Evolutionary conservation across 2,888 invertebrate species (phyloP).

Genomic region (Sinohyriopsis cumingii): DNA sequence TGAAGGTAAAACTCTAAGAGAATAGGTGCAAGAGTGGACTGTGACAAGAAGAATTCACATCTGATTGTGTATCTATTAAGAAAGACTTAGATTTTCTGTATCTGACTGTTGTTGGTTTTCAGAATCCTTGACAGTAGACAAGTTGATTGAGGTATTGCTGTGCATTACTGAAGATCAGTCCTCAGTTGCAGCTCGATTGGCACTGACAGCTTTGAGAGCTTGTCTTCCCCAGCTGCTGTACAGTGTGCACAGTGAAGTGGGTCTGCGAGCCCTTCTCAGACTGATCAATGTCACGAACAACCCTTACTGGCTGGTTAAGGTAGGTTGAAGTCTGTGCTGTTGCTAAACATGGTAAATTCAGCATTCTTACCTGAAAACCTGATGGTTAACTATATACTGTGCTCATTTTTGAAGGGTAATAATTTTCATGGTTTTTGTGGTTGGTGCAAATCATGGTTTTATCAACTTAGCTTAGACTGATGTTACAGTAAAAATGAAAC

Average conservation of each 20-base stretch:
- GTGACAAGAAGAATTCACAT: too few relatives aligned
- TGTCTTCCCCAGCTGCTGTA: conserved; percentile 78
- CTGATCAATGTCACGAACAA: conserved; percentile 80
- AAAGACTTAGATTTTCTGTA: too few relatives aligned
- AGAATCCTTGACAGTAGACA: conserved; percentile 49
- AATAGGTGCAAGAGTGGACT: too few relatives aligned
- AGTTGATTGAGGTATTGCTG: conserved; percentile 62
- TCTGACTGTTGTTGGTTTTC: conserved; percentile 3
- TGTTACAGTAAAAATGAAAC: too few relatives aligned
- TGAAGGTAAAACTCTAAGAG: too few relatives aligned
- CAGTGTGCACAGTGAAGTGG: conserved; percentile 77
- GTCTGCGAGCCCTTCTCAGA: conserved; percentile 77
- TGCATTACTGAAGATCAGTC: conserved; percentile 75
- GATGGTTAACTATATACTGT: too few relatives aligned
- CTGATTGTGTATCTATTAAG: too few relatives aligned
- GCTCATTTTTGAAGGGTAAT: too few relatives aligned
- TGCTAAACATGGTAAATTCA: neutral
- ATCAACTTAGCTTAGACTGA: too few relatives aligned
- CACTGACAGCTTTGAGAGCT: conserved; percentile 78
- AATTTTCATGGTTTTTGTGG: too few relatives aligned
- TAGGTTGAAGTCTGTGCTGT: conserved; percentile 69
- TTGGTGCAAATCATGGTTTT: too few relatives aligned
- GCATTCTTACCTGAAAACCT: too few relatives aligned
- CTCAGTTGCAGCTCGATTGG: conserved; percentile 83
- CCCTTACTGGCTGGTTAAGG: conserved; percentile 89